phyloP scores from a whole-genome alignment of 2,888 invertebrate species.

The Nebria brevicollis region DNA sequence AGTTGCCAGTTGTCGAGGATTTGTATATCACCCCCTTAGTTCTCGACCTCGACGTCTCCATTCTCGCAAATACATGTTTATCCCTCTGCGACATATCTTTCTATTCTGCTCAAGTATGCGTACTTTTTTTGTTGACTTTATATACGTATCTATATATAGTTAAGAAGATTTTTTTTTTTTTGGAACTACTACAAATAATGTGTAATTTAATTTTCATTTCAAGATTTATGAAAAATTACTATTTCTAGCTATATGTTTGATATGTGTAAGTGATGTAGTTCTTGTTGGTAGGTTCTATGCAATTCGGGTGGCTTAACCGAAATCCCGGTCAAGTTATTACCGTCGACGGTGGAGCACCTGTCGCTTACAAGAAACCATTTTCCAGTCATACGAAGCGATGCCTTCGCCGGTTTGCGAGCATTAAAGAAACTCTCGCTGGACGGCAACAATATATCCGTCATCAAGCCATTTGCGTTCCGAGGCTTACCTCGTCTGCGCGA shows the following conservation, averaged over 20 bases:
- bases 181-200: no score
- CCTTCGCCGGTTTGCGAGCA: constrained; percentile 82
- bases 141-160: neutral
- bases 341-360: constrained; percentile 82
- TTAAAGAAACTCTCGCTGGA: constrained; percentile 85
- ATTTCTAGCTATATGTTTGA: constrained; percentile 22
- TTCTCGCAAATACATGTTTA: neutral
- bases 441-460: constrained; percentile 85
- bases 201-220: no score
- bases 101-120: constrained; percentile 3
- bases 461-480: constrained; percentile 87
- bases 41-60: constrained; percentile 2
- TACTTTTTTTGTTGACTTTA: neutral
- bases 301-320: constrained; percentile 85
- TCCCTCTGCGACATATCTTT: constrained; percentile 2
- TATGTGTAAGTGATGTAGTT: constrained; percentile 40
- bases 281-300: constrained; percentile 79
- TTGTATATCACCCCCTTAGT: constrained; percentile 16
- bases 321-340: constrained; percentile 80
- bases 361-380: constrained; percentile 88
- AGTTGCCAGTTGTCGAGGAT: constrained; percentile 7
- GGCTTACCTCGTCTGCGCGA: constrained; percentile 81
- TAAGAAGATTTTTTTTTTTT: no score
- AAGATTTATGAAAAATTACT: neutral
- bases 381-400: constrained; percentile 81